These are phyloP conservation scores for Alca torda DNA, from an alignment of 2,797 vertebrate genomes.

Conservation along the genomic window DNA sequence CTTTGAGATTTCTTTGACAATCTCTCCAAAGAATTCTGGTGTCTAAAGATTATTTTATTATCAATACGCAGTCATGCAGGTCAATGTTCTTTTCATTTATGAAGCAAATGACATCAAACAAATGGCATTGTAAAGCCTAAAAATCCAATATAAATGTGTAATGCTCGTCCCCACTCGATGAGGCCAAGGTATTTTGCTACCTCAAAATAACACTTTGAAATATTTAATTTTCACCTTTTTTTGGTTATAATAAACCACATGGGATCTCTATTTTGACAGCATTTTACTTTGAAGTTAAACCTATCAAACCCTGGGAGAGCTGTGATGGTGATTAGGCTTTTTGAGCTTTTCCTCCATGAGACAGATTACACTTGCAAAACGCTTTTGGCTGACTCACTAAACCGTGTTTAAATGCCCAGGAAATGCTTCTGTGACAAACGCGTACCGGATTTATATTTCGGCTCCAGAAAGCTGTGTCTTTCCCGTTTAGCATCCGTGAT, in stretches of 20 bases:
- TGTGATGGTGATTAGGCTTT: background rate
- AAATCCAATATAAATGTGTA: constrained; percentile 48
- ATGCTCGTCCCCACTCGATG: constrained; percentile 28
- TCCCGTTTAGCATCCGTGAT: background rate
- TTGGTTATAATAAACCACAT: background rate
- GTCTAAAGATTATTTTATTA: constrained; percentile 47
- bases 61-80: constrained; percentile 48
- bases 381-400: constrained; percentile 36
- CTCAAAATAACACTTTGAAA: background rate
- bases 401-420: constrained; percentile 12
- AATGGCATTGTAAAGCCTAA: constrained; percentile 58
- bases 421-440: constrained; percentile 19
- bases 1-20: constrained; percentile 15
- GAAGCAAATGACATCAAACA: constrained; percentile 52
- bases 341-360: background rate
- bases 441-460: background rate
- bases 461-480: background rate
- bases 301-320: background rate
- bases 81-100: constrained; percentile 63
- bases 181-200: background rate
- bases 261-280: background rate
- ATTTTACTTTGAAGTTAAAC: constrained; percentile 11
- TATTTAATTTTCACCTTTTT: constrained; percentile 16
- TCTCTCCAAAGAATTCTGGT: background rate
- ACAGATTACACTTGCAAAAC: constrained; percentile 17